Evolutionary conservation across 2,888 invertebrate genomes (phyloP).

Genomic region (Apoda limacodes): DNA sequence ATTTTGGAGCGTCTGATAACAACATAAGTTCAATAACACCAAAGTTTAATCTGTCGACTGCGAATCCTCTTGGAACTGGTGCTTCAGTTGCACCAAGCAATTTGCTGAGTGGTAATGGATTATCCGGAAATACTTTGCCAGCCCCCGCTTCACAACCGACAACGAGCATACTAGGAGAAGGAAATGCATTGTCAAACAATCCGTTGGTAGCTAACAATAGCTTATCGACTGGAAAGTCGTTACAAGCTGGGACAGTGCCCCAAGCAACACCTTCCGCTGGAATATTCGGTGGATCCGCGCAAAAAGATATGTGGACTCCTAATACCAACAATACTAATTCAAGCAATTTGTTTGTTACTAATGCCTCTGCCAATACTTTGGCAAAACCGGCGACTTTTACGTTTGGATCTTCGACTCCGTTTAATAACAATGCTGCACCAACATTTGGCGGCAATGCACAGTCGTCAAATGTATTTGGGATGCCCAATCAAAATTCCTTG

Average conservation of each 20-base stretch:
- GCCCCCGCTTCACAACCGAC: no score
- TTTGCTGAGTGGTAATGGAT: conserved; percentile 10
- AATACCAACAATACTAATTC: conserved; percentile 20
- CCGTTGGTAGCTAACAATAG: conserved; percentile 19
- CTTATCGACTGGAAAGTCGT: conserved; percentile 16
- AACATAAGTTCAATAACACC: no score
- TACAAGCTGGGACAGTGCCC: conserved; percentile 2
- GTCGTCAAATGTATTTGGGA: conserved; percentile 34
- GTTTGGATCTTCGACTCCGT: conserved; percentile 34
- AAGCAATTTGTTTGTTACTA: conserved; percentile 31
- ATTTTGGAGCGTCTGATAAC: conserved; percentile 24
- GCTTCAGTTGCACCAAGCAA: conserved; percentile 14
- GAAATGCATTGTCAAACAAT: conserved; percentile 14
- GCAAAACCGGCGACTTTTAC: conserved; percentile 36
- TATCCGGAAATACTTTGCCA: no score
- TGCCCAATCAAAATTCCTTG: conserved; percentile 28
- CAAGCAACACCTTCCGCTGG: conserved; percentile 12
- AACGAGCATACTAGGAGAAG: conserved; percentile 16
- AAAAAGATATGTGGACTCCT: conserved; percentile 39
- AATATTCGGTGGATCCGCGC: conserved; percentile 30
- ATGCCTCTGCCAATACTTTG: conserved; percentile 22
- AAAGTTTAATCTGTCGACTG: background rate
- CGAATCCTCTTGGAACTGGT: background rate
- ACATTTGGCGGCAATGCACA: conserved; percentile 26
- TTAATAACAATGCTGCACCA: conserved; percentile 25